phyloP scores from a whole-genome alignment of 2,797 vertebrate species.

The Cyprinodon diabolis region DNA sequence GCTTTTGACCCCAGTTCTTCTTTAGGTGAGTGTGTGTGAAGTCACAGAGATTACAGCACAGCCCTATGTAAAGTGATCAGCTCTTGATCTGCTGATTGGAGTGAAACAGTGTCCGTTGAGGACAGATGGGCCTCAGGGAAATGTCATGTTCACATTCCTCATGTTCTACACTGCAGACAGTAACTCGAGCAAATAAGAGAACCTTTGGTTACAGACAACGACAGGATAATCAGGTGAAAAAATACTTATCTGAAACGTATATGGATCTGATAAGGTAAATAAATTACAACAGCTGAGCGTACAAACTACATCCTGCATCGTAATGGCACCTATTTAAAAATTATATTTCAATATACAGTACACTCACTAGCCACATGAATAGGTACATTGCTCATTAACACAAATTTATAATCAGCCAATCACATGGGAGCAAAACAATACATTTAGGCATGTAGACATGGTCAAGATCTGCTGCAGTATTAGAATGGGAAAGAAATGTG shows the following conservation, averaged over 20 bases:
- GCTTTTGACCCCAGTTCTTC: slow-evolving; percentile 41
- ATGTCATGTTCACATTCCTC: slow-evolving; percentile 56
- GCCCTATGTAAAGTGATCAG: slow-evolving; percentile 76
- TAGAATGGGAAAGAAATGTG: too few species aligned
- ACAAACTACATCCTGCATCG: not conserved
- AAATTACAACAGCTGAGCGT: not conserved
- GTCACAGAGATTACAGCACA: slow-evolving; percentile 65
- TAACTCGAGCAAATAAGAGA: slow-evolving; percentile 46
- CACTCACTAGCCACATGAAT: too few species aligned
- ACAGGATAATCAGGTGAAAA: slow-evolving; percentile 1
- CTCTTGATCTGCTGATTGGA: slow-evolving; percentile 72
- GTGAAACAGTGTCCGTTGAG: slow-evolving; percentile 64
- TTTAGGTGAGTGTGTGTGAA: slow-evolving; percentile 34
- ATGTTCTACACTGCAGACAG: slow-evolving; percentile 48
- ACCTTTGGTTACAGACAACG: slow-evolving; percentile 28
- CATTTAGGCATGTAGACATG: too few species aligned
- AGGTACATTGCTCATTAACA: too few species aligned
- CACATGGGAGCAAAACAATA: too few species aligned
- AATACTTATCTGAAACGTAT: slow-evolving; percentile 8
- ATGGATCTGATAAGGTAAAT: not conserved
- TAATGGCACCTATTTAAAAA: not conserved
- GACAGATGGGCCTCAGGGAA: slow-evolving; percentile 50
- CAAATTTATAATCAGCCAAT: too few species aligned
- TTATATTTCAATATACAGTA: not conserved
- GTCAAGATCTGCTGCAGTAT: too few species aligned